Evolutionary conservation across 2,797 vertebrate genomes (phyloP), one percentile per base, ranked within the genome.

Genomic region (Orestias chungarensis): DNA sequence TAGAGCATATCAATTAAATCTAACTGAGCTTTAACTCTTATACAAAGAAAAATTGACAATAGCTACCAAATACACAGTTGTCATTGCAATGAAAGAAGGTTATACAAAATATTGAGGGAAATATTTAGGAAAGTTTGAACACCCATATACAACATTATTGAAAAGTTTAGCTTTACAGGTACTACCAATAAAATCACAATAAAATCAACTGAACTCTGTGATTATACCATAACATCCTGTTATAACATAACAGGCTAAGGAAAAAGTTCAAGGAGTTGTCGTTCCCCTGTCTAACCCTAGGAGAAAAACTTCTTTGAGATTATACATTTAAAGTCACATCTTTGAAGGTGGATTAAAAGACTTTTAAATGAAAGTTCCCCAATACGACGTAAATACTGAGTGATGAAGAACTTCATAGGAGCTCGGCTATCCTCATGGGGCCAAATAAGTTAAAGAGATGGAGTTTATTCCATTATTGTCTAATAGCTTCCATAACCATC

Each of bases 401-500:
- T 14, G 84, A 90, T 88, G 86, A 88, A 82, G 64, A 84, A 79
- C 73, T 71, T 82, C 27, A 44, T 81, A 75, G 68, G 44, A 71
- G 75, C 73, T 50, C 47, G 69, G 81, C 76, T 75, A 82, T 87
- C 78, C 87, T 90, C 83, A 59, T 52, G 86, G 82, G 89, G 86
- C 74, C 31, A 23, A 79, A 89, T 74, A 86, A 78, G 71, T 88
- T 85, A 79, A 87, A 84, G 80, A 74, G 81, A 78, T 50, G 70
- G 61, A 88, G 86, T 92, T 92, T 90, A 93, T 92, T 91, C 84
- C 79, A 92, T 92, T 93, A 93, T 92, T 93, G 88, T 91, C 88
- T 94, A 93, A 94, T 92, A 89, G 91, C 87, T 94, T 93, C 89
- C 92, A 93, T 88, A 91, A 86, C 89, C 86, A 85, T 92, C 89